Evolutionary conservation across 2,888 invertebrate species (phyloP), one percentile per base, ranked within the genome.

Genomic region (Dyspetes luteomarginatus): DNA sequence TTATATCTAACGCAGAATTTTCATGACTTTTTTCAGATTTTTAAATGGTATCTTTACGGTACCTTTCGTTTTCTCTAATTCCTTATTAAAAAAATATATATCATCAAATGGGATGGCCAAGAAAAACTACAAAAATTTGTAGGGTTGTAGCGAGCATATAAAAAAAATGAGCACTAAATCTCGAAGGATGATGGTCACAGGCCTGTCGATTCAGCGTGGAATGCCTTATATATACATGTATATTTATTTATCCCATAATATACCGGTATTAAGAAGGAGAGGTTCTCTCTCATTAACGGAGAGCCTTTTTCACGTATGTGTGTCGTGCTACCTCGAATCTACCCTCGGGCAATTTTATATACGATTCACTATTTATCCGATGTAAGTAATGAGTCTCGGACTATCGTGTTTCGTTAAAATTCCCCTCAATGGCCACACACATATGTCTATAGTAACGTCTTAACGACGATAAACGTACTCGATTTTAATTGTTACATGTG

Each of bases 301-400:
- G 22, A 62, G 62, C 45, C 30, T 73, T 19, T 56, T 24, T 55
- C 41, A 7, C 48, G 48, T 48, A 5, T 9, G 36, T 41, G 15
- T 62, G 58, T 55, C 52, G 56, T 68, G 68, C 55, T 64, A 28
- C 9, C 55, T 67, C 69, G 58, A 67, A 60, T 26, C 52, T 52
- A 41, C 36, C 75, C 60, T 52, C 67, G 7, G 71, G 71, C 80
- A 19, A 75, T 75, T 71, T 60, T 71, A 65, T 67, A 9, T 52
- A 55, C 43, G 56, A 71, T 75, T 65, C 36, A 60, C 75, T 75
- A 75, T 80, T 80, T 67, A 80, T 71, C 60, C 43, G 60, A 52
- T 68, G 48, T 72, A 68, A 67, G 67, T 72, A 68, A 76, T 72
- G 72, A 76, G 36, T 41, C 56, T 43, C 41, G 48, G 15, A 17